phyloP scores from a whole-genome alignment of 30 jellyfish, hydroid and myxozoan species.

The Catostylus mosaicus region DNA sequence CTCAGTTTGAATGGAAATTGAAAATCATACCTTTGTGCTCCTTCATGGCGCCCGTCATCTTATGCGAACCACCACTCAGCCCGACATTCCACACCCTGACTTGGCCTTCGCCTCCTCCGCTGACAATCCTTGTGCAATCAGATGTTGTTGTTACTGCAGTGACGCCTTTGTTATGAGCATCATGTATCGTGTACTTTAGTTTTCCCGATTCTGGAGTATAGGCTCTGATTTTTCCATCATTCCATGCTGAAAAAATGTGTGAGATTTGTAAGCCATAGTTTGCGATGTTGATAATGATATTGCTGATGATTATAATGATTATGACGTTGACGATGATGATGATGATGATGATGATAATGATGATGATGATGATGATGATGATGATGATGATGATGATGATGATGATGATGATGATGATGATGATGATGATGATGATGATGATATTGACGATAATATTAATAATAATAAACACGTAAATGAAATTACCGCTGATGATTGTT shows the following conservation, averaged over 20 bases:
- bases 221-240: slow-evolving; percentile 92
- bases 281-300: too few species aligned
- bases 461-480: not conserved
- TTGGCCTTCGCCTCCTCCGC: slow-evolving; percentile 99
- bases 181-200: slow-evolving; percentile 79
- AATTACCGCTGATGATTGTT: slow-evolving; percentile 86
- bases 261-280: too few species aligned
- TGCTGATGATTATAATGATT: too few species aligned
- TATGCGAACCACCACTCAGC: slow-evolving; percentile 35
- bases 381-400: slow-evolving; percentile 28
- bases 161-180: slow-evolving; percentile 98
- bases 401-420: slow-evolving; percentile 13
- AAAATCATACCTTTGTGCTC: slow-evolving; percentile 88
- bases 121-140: slow-evolving; percentile 70
- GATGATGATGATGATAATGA: slow-evolving; percentile 18
- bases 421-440: slow-evolving; percentile 3
- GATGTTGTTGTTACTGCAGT: slow-evolving; percentile 93
- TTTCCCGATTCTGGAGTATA: slow-evolving; percentile 93
- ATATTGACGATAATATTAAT: too few species aligned
- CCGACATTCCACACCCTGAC: slow-evolving; percentile 94
- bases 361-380: slow-evolving; percentile 18
- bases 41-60: slow-evolving; percentile 87
- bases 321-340: slow-evolving; percentile 8
- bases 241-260: slow-evolving; percentile 95
- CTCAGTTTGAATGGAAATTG: too few species aligned